Conservation (phyloP, 2,888 invertebrate genomes). For the Hydropsyche betteni region DNA sequence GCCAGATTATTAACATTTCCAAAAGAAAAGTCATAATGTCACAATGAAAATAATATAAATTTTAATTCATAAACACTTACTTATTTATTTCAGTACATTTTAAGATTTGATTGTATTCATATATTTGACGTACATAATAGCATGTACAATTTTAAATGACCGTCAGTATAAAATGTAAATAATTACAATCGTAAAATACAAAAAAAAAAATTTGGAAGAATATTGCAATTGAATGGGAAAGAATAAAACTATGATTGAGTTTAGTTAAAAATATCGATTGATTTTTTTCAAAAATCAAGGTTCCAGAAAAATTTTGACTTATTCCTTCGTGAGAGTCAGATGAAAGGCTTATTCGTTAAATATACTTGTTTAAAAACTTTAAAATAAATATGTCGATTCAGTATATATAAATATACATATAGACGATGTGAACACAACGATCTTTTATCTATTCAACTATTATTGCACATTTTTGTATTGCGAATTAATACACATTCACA, state of each 20-base stretch:
- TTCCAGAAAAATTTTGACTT: too few species aligned
- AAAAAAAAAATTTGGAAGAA: too few species aligned
- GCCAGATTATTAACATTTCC: background rate
- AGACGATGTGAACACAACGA: constrained; percentile 27
- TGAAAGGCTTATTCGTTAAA: background rate
- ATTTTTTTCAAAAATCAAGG: too few species aligned
- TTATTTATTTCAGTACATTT: constrained; percentile 26
- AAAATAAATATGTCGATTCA: background rate
- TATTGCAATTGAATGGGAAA: too few species aligned
- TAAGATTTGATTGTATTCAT: constrained; percentile 1
- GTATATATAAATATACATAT: constrained; percentile 6
- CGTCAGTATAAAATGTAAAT: too few species aligned
- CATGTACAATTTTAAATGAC: background rate
- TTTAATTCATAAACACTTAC: constrained; percentile 13
- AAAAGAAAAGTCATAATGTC: background rate
- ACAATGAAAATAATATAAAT: background rate
- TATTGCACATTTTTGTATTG: constrained; percentile 32
- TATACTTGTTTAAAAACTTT: background rate
- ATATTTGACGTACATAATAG: constrained; percentile 5
- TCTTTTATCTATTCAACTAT: constrained; percentile 26
- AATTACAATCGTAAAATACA: too few species aligned
- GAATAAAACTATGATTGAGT: too few species aligned
- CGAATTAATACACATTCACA: background rate
- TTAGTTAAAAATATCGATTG: too few species aligned
- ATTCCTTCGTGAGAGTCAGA: too few species aligned